Conservation (phyloP, 2,888 invertebrate species). For the Diachrysia chrysitis region DNA sequence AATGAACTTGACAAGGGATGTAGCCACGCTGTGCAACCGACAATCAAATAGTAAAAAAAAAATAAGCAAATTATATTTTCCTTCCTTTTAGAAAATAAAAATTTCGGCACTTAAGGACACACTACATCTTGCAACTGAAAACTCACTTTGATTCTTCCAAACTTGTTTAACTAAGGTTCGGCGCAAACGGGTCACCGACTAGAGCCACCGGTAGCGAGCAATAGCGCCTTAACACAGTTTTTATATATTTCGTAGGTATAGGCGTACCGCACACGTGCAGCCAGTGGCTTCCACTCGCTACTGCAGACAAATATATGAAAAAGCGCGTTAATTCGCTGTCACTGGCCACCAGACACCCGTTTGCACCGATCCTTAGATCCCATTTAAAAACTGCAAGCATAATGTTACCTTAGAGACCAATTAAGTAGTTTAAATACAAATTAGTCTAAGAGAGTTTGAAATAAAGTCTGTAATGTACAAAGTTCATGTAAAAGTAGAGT, state of each 20-base stretch:
- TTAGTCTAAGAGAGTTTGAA: background rate
- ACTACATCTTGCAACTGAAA: background rate
- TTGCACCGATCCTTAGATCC: constrained; percentile 9
- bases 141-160: background rate
- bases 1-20: too few relatives aligned
- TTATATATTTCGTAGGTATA: too few relatives aligned
- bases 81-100: background rate
- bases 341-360: too few relatives aligned
- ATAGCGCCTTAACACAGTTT: too few relatives aligned
- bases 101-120: background rate
- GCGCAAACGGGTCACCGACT: too few relatives aligned
- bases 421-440: background rate
- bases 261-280: too few relatives aligned
- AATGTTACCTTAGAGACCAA: background rate
- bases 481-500: background rate
- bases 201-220: too few relatives aligned
- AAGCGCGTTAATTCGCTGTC: too few relatives aligned
- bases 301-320: too few relatives aligned
- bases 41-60: background rate
- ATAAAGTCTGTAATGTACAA: background rate
- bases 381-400: constrained; percentile 5
- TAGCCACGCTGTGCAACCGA: too few relatives aligned
- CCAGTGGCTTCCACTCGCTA: too few relatives aligned
- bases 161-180: constrained; percentile 9
- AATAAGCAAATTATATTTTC: background rate